Base-by-base conservation (phyloP, 2,113 vertebrate species). In the Cranoglanis bouderius region DNA sequence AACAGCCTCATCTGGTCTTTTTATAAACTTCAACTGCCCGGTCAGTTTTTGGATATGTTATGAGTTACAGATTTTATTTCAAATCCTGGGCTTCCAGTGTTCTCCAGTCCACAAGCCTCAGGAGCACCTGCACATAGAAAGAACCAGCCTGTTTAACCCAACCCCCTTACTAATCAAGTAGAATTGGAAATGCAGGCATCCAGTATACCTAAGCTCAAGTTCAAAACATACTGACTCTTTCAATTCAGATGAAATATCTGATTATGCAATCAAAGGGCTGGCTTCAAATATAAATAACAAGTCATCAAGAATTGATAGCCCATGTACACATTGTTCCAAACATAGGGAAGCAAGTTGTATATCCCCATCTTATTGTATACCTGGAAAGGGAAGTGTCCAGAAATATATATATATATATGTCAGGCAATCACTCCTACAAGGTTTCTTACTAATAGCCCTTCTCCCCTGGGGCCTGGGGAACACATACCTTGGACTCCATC, bases 371-470 rank as follows among this genome's bases (percentile, higher is more conserved):
- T 0, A 95, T 49, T 98, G 97, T 89, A 92, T 92, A n/a, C 98
- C 98, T 0, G 94, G 97, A 18, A 97, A 97, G 87, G 93, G 92
- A 0, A 89, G 94, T 0, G 93, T 97, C 16, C 98, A 99, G 80
- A 98, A 96, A 0, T 97, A 96, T 85, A 46, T 46, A 0, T 97
- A 96, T 85, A 46, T 46, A 98, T 99, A 91, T 99, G 98, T 91
- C 97, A 97, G 91, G 96, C 97, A 0, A 98, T 97, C 85, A 98
- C 98, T 2, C 97, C 98, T 0, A 98, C 97, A 0, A 95, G 67
- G 24, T 94, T 96, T 63, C 89, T 94, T 5, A 93, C 93, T 0
- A 93, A 90, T 0, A 93, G 95, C 19, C 88, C 94, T 21, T 97
- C 98, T 24, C 97, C 97, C 0, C 92, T 94, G 12, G 93, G 93